Evolutionary conservation across 1,140 invertebrate species (phyloP).

Genomic region (Calliopsis andreniformis): DNA sequence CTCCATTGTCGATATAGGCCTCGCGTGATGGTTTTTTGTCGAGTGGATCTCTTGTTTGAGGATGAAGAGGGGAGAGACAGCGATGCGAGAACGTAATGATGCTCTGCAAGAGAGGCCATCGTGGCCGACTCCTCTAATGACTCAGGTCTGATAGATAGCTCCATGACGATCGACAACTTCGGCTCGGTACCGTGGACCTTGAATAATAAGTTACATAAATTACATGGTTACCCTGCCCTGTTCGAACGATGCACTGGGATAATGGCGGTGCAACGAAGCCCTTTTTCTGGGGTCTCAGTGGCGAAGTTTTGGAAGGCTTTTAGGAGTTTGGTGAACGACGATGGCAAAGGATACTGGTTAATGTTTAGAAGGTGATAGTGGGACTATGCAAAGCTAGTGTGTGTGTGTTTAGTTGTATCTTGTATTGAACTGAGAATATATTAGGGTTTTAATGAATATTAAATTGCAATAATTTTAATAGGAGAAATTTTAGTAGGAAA

Average conservation of each 20-base stretch:
- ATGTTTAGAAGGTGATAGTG: no score
- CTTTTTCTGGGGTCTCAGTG: background rate
- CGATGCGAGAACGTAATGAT: conserved; percentile 48
- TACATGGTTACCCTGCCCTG: conserved; percentile 13
- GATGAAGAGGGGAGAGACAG: background rate
- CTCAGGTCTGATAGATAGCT: conserved; percentile 50
- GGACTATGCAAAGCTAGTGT: no score
- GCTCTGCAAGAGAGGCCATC: conserved; percentile 1
- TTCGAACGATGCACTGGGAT: conserved; percentile 1
- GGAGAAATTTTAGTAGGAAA: no score
- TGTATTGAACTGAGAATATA: no score
- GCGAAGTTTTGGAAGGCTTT: background rate
- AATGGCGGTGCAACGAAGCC: background rate
- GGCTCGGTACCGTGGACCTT: conserved; percentile 33
- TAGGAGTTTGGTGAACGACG: background rate
- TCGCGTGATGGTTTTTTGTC: background rate
- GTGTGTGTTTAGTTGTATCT: no score
- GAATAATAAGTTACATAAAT: conserved; percentile 60
- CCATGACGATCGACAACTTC: conserved; percentile 51
- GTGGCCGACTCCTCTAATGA: conserved; percentile 50
- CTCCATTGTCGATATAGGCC: background rate
- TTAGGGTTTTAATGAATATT: no score
- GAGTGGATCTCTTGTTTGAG: background rate
- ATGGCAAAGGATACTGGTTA: no score
- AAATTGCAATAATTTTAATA: no score